Conservation (phyloP, 2,888 invertebrate species). For the Eilema sororculum region DNA sequence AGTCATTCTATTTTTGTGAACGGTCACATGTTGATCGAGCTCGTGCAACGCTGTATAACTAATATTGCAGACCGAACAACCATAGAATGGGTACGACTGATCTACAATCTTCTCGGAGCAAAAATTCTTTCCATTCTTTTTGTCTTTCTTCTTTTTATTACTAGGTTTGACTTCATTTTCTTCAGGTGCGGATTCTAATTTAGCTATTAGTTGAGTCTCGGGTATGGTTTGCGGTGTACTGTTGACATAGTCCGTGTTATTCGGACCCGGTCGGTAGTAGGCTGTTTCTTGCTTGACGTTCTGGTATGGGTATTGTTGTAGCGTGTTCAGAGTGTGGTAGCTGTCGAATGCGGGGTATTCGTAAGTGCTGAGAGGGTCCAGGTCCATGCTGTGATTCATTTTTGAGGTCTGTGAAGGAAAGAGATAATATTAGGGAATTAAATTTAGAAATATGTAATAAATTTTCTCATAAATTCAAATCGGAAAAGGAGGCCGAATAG, state of each 20-base stretch:
- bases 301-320: constrained; percentile 42
- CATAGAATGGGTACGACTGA: constrained; percentile 74
- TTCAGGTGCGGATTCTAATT: constrained; percentile 6
- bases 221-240: constrained; percentile 12
- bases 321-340: constrained; percentile 27
- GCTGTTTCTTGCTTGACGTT: constrained; percentile 49
- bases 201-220: constrained; percentile 8
- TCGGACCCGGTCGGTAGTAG: constrained; percentile 29
- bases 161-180: constrained; percentile 50
- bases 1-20: constrained; percentile 76
- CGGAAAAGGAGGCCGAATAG: no score
- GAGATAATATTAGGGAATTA: neutral
- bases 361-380: constrained; percentile 72
- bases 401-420: constrained; percentile 25
- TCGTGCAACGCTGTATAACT: constrained; percentile 65
- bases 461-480: no score
- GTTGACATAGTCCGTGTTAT: constrained; percentile 1
- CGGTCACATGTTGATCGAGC: constrained; percentile 72
- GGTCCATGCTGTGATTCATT: constrained; percentile 65
- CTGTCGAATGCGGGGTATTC: constrained; percentile 58
- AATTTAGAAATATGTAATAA: no score
- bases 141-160: constrained; percentile 42
- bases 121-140: constrained; percentile 65
- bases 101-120: constrained; percentile 76
- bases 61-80: constrained; percentile 76